Percentiles rank a stretch among this genome's conserved stretches.
Evolutionary conservation across 2,797 vertebrate species (phyloP).

Genomic region (Gallirallus australis): DNA sequence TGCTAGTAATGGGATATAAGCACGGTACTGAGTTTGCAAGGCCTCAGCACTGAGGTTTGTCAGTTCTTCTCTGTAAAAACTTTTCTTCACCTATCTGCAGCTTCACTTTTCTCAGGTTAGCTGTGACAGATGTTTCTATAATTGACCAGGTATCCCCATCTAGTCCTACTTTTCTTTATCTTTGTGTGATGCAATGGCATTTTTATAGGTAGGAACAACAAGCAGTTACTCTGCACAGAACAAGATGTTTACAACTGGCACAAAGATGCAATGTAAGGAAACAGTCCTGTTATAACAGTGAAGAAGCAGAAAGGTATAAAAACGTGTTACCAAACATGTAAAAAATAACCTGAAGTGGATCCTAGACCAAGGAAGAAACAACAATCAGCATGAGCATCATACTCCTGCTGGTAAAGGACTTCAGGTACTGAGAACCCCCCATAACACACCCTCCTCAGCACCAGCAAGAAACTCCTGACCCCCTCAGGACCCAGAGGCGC

Average conservation of each 20-base stretch:
- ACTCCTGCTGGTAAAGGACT: background rate
- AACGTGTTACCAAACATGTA: background rate
- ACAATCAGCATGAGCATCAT: background rate
- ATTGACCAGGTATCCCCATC: background rate
- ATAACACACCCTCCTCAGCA: rapidly evolving
- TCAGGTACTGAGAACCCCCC: background rate
- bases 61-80: background rate
- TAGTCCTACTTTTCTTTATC: background rate
- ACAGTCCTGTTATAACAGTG: background rate
- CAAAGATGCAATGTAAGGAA: background rate
- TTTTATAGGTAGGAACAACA: background rate
- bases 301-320: background rate
- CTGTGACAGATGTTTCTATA: background rate
- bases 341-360: background rate
- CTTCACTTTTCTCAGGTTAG: background rate
- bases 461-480: background rate
- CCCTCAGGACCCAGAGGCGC: background rate
- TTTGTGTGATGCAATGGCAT: background rate
- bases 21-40: background rate
- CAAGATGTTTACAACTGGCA: background rate
- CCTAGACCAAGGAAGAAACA: background rate
- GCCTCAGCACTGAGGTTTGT: background rate
- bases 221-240: background rate
- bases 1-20: background rate
- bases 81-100: background rate